Percentiles rank a stretch among this genome's conserved stretches.
Conservation (phyloP, 2,888 invertebrate genomes). For the Calephelis perditalis region DNA sequence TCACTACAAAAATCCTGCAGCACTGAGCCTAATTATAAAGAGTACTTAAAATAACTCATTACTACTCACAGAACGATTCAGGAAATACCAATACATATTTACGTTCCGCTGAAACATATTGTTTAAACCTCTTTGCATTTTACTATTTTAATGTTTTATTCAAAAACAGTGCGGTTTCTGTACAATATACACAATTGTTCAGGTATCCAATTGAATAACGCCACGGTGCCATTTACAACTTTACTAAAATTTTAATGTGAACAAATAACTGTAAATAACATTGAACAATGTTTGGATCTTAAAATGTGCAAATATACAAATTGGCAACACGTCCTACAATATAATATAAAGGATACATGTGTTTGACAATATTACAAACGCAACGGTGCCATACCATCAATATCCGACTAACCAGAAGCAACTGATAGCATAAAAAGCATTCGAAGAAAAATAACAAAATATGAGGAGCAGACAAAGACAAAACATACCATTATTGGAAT, state of each 20-base stretch:
- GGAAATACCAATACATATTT: no score
- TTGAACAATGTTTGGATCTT: conserved; percentile 8
- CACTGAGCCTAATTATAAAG: no score
- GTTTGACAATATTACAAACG: neutral
- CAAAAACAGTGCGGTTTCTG: no score
- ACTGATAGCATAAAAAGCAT: conserved; percentile 6
- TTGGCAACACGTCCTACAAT: conserved; percentile 1
- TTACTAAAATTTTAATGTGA: no score
- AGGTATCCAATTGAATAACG: neutral
- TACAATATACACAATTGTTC: neutral
- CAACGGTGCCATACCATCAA: neutral
- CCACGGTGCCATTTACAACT: neutral
- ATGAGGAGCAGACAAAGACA: neutral
- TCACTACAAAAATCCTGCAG: neutral
- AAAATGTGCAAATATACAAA: neutral
- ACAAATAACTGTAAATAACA: neutral
- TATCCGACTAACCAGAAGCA: neutral
- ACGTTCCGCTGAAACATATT: no score
- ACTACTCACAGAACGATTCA: no score
- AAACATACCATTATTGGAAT: neutral
- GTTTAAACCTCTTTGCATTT: no score
- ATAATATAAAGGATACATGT: neutral
- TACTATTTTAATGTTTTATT: no score
- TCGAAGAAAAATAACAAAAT: conserved; percentile 6
- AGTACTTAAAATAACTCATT: no score